Conservation (phyloP, 2,113 vertebrate genomes). For the Paramisgurnus dabryanus region DNA sequence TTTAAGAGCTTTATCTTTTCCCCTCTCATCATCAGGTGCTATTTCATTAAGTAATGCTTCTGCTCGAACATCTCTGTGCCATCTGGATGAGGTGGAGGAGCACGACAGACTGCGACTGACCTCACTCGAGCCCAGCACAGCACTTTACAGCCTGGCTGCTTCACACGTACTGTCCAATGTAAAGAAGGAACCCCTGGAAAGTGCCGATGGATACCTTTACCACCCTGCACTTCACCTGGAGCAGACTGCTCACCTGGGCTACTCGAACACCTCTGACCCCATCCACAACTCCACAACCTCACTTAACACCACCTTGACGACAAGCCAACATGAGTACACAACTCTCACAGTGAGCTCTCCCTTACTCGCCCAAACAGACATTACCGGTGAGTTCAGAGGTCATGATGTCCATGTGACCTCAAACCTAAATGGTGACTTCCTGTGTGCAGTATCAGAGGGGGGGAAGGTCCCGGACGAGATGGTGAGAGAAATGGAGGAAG, state of each 20-base stretch:
- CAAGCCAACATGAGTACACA: conserved; percentile 50
- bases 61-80: conserved; percentile 1
- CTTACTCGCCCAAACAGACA: conserved; percentile 78
- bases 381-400: conserved; percentile 69
- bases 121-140: conserved; percentile 82
- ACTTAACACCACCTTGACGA: conserved; percentile 69
- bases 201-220: conserved; percentile 70
- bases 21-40: conserved; percentile 11
- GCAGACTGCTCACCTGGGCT: conserved; percentile 82
- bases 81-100: background rate
- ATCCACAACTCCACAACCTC: conserved; percentile 72
- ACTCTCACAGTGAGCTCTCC: conserved; percentile 67
- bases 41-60: conserved; percentile 75
- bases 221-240: conserved; percentile 51
- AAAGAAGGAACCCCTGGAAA: conserved; percentile 86
- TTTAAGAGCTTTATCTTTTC: background rate
- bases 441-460: conserved; percentile 27
- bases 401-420: conserved; percentile 76
- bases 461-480: background rate
- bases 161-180: conserved; percentile 73
- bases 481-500: conserved; percentile 81
- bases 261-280: conserved; percentile 43
- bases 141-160: conserved; percentile 82
- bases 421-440: conserved; percentile 34
- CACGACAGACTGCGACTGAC: conserved; percentile 37